Evolutionary conservation across 2,113 vertebrate genomes (phyloP), one percentile per base, ranked within the genome.

Genomic region (Rana temporaria): DNA sequence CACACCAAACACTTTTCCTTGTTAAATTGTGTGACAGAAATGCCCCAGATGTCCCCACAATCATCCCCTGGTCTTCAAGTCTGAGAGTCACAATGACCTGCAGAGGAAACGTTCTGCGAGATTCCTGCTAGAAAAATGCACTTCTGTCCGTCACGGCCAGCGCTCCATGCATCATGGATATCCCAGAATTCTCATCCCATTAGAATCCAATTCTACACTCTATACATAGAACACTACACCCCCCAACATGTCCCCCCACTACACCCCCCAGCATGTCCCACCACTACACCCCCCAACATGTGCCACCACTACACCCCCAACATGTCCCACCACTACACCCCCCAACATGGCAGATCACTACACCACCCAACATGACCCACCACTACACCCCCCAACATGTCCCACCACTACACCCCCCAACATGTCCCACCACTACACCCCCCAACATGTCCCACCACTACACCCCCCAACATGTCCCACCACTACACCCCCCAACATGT

Each of bases 11-110:
- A 7, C 20, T 26, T 26, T 56, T 22, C 18, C 70, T 73, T 73
- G 26, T 77, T 77, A 77, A 77, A 77, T 78, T 65, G 42, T 12
- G 57, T 57, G 15, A 72, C 52, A 72, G 42, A 72, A 56, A 5
- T 52, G n/a, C 52, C 6, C 42, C 70, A 56, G 8, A 42, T 70
- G 20, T 52, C 8, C 20, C 38, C n/a, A 60, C 24, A 73, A 56
- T 67, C 38, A 78, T 78, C 19, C 19, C 67, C 76, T 67, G 3
- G 48, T 32, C 62, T 55, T 22, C 22, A 52, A 52, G 34, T 64
- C 18, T 68, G 16, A 52, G 62, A 78, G 22, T 24, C 75, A 30
- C 60, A 30, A 0, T 78, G 76, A 66, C 62, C 76, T n/a, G 19
- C 4, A 18, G 18, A n/a, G 1, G 5, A 20, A n/a, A 48, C 2